Percentiles rank a stretch among this genome's conserved stretches.
Conservation (phyloP, 2,888 invertebrate genomes). For the Liodrosophila aerea region DNA sequence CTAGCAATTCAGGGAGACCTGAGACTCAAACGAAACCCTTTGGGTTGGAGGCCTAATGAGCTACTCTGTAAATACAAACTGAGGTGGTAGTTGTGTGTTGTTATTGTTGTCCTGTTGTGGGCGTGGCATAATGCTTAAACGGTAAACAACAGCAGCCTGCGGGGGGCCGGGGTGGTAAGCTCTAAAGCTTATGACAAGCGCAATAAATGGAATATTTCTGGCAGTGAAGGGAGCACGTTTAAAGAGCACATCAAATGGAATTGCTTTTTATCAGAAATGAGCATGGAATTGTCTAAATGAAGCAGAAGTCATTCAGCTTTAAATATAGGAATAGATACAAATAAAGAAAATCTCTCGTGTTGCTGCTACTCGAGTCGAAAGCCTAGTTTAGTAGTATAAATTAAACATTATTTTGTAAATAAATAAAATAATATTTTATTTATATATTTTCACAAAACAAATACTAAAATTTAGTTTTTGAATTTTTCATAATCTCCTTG, state of each 20-base stretch:
- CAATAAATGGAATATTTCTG: constrained; percentile 12
- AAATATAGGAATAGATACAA: too few species aligned
- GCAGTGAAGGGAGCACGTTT: constrained; percentile 1
- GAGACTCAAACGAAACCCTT: constrained; percentile 40
- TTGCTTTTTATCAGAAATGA: background rate
- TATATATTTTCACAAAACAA: too few species aligned
- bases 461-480: too few species aligned
- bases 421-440: too few species aligned
- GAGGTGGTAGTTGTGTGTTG: background rate
- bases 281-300: background rate
- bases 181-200: constrained; percentile 12
- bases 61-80: constrained; percentile 47
- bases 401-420: too few species aligned
- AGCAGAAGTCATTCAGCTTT: too few species aligned
- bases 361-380: too few species aligned
- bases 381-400: too few species aligned
- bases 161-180: constrained; percentile 5
- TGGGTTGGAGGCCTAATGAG: constrained; percentile 55
- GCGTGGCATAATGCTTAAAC: constrained; percentile 40
- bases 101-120: constrained; percentile 10
- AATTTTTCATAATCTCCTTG: too few species aligned
- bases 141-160: constrained; percentile 27
- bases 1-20: constrained; percentile 7
- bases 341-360: too few species aligned
- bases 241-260: constrained; percentile 7